These are phyloP conservation scores for Scarus forsteni DNA, from an alignment of 2,797 vertebrate species.

Conservation along the genomic window DNA sequence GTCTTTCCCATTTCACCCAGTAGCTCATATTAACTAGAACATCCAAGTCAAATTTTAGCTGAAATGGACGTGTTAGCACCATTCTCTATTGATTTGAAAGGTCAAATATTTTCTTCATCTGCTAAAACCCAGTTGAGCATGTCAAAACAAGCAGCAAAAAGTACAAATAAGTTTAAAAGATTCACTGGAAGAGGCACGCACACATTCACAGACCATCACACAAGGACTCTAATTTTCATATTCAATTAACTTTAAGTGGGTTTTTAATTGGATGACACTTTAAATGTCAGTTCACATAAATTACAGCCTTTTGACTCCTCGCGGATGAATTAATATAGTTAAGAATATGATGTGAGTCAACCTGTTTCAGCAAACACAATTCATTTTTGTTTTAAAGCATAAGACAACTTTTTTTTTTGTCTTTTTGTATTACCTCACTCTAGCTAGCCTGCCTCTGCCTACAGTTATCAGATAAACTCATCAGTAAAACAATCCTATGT, in stretches of 20 bases:
- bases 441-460: too few relatives aligned
- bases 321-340: not conserved
- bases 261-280: constrained; percentile 43
- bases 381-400: too few relatives aligned
- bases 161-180: not conserved
- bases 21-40: not conserved
- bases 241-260: constrained; percentile 22
- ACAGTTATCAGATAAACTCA: too few relatives aligned
- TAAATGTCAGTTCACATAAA: constrained; percentile 27
- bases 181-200: not conserved
- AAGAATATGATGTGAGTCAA: not conserved
- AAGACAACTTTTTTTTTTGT: too few relatives aligned
- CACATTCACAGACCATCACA: not conserved
- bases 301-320: constrained; percentile 9
- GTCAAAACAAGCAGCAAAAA: constrained; percentile 6
- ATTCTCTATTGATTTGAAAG: constrained; percentile 20
- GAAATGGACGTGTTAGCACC: constrained; percentile 19
- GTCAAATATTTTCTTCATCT: constrained; percentile 31
- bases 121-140: not conserved
- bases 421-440: too few relatives aligned
- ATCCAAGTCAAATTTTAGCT: constrained; percentile 2
- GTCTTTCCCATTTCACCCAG: not conserved
- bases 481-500: too few relatives aligned
- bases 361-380: not conserved
- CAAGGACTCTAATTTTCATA: not conserved